Evolutionary conservation across 2,888 invertebrate genomes (phyloP), one percentile per base, ranked within the genome.

Genomic region (Clanis bilineata): DNA sequence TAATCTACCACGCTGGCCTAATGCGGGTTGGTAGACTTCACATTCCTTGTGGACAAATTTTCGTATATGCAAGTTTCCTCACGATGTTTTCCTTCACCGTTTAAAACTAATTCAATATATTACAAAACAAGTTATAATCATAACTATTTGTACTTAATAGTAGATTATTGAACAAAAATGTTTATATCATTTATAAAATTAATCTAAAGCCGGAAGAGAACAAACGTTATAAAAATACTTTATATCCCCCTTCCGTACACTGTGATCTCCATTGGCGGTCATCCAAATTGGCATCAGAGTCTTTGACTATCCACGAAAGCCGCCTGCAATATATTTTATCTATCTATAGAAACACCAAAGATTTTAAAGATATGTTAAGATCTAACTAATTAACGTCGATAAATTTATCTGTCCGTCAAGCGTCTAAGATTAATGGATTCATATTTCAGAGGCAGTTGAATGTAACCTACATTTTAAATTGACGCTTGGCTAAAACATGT

Each of bases 261-360:
- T 68, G 66, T 78, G 69, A 70, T 70, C 70, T 73, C 66, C 64
- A 74, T 79, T 86, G 85, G 86, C 85, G 65, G 60, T 66, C 70
- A 69, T 82, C 86, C 86, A 86, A 81, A 76, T 86, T 85, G 84
- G 85, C 86, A 79, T 62, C 62, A 59, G 58, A 41, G 47, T 38
- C 56, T 47, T 59, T 47, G 25, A 36, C 58, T 56, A 39, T 44
- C 58, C 7, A 56, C 56, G 45, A 59, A 56, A 58, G 47, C 28
- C 59, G 47, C 23, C 59, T 62, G 63, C 62, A 64, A 69, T 68
- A 70, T 65, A 59, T 69, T 69, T 66, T 63, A 39, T 59, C 56
- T 59, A 56, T 62, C 55, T 60, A 63, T 61, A 61, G 63, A 63
- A 58, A 62, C 45, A 66, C 63, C 28, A 61, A 28, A 60, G 62